Evolutionary conservation across 2,113 vertebrate genomes (phyloP), one percentile per base, ranked within the genome.

Genomic region (Lophura nycthemera): DNA sequence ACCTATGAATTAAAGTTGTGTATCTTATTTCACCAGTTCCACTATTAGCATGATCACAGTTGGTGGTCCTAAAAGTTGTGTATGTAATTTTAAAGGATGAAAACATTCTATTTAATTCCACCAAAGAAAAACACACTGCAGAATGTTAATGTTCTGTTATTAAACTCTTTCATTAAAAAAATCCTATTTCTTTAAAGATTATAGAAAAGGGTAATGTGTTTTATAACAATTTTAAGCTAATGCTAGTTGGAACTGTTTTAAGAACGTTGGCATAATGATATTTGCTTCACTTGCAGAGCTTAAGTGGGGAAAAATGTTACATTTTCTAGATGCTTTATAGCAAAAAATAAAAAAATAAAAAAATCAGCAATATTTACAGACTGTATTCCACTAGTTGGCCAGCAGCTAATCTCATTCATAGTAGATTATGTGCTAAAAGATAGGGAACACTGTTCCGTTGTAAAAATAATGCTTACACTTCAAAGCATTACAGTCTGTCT

Each of bases 321-420:
- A 76, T 86, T 94, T 94, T 40, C 70, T 93, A 69, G 67, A 54
- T 82, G 85, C 71, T 95, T 91, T 93, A 86, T 69, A 92, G 75
- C 56, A 84, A 24, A 3, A 90, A 95, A 85, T 61, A 52, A 29
- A 8, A 29, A 29, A 15, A 48, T 3, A 48, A 20, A 92, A 38
- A 52, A 92, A 83, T 91, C 95, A 92, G 27, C 29, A 90, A 16
- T 83, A 91, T 93, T 95, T 96, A 67, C 79, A 80, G 90, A 60
- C 72, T 65, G 25, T 85, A 82, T 93, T 88, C 93, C 76, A 89
- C 88, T 96, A 95, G 95, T 79, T 97, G 65, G 84, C 89, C 90
- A 29, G 11, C 86, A 85, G 64, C 86, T 97, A 79, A 85, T 95
- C 90, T 54, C 72, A 92, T 91, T 97, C 86, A 90, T 77, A 92